Base-by-base conservation (phyloP, 2,888 invertebrate species). In the Myopa tessellatipennis region DNA sequence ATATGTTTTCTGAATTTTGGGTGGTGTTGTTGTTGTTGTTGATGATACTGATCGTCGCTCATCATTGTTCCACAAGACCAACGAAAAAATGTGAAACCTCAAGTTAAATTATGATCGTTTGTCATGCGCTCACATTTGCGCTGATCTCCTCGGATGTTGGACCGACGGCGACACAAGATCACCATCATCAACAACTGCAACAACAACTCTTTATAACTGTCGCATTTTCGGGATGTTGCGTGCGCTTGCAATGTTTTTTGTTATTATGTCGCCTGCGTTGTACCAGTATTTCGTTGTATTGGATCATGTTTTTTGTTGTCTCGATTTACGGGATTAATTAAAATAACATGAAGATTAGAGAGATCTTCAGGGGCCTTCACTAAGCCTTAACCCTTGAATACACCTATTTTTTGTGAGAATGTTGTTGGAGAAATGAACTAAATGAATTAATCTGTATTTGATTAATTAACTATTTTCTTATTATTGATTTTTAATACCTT, bases 61-160 rank as follows among this genome's bases (percentile, higher is more conserved):
- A 70, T 77, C 78, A 76, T 77, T 76, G 74, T 73, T 73, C 73
- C n/a, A n/a, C 14, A 69, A 69, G 34, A 73, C n/a, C 16, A 60
- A 60, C 14, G 0, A 55, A 34, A 50, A 63, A 8, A 45, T 12
- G 38, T 10, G 18, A 63, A 52, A 79, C 78, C 79, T 77, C 70
- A 60, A 76, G 78, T 73, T 79, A 79, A 82, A 78, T 82, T 79
- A 81, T 81, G 81, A 82, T 81, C 79, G 82, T 79, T 81, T 81
- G 82, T 80, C 81, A 81, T 80, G 82, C 79, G 79, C 72, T 74
- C 52, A n/a, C 50, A 74, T 45, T 74, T 68, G 67, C 45, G 52
- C 38, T 72, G 38, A 26, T n/a, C 16, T 71, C 40, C 40, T 58
- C 58, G 58, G 5, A 6, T 16, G 58, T n/a, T n/a, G n/a, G 2